Evolutionary conservation across 2,797 vertebrate genomes (phyloP).

Genomic region (Ciconia nigra): DNA sequence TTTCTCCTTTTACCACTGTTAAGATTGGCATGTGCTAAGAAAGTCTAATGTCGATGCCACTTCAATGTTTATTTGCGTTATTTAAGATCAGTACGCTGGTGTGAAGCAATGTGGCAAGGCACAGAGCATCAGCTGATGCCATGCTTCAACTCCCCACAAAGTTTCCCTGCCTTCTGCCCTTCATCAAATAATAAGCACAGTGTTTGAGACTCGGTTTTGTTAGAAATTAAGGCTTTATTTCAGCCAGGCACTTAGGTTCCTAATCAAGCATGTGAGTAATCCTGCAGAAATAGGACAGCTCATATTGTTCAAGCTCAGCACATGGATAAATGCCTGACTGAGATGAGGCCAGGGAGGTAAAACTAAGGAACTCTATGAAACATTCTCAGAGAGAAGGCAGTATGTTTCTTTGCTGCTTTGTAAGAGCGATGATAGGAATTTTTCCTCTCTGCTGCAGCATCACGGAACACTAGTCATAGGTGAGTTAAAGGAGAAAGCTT

Average conservation of each 20-base stretch:
- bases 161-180: neutral
- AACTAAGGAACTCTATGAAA: neutral
- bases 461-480: conserved; percentile 6
- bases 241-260: conserved; percentile 19
- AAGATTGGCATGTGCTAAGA: neutral
- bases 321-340: neutral
- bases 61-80: neutral
- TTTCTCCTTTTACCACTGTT: neutral
- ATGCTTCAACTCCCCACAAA: neutral
- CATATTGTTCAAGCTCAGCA: neutral
- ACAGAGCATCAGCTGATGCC: conserved; percentile 11
- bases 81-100: neutral
- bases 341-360: neutral
- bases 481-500: conserved; percentile 21
- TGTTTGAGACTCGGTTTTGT: neutral
- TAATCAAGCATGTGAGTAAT: conserved; percentile 47
- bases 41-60: neutral
- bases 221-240: conserved; percentile 39
- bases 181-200: conserved; percentile 5
- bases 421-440: neutral
- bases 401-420: neutral
- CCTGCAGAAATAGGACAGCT: conserved; percentile 15
- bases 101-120: neutral
- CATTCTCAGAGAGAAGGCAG: neutral
- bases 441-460: neutral